Conservation (phyloP, 2,113 vertebrate species). For the Dicentrarchus labrax region DNA sequence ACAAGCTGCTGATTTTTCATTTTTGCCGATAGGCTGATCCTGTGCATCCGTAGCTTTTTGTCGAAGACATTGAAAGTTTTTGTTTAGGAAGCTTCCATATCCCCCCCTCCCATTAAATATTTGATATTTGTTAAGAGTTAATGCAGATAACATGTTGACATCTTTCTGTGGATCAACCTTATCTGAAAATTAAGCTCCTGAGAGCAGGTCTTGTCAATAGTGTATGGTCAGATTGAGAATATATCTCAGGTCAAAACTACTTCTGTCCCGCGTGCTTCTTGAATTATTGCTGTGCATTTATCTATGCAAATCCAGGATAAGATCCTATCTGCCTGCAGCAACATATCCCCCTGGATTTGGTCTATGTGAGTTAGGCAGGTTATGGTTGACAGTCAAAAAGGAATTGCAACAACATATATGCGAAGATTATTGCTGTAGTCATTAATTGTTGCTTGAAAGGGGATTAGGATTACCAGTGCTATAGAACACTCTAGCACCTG, state of each 20-base stretch:
- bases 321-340: slow-evolving; percentile 80
- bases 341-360: slow-evolving; percentile 73
- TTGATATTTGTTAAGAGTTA: slow-evolving; percentile 41
- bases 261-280: slow-evolving; percentile 33
- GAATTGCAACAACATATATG: slow-evolving; percentile 75
- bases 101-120: slow-evolving; percentile 3
- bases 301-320: slow-evolving; percentile 83
- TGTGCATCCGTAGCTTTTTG: slow-evolving; percentile 77
- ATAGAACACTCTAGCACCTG: slow-evolving; percentile 77
- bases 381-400: slow-evolving; percentile 75
- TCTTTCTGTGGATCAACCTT: slow-evolving; percentile 21
- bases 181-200: slow-evolving; percentile 48
- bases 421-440: slow-evolving; percentile 80
- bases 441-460: slow-evolving; percentile 82
- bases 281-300: slow-evolving; percentile 77
- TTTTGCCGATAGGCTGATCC: slow-evolving; percentile 85
- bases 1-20: slow-evolving; percentile 80
- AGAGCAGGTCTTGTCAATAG: slow-evolving; percentile 52
- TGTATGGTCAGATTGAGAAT: slow-evolving; percentile 55
- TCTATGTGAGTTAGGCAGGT: slow-evolving; percentile 70
- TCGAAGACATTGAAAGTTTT: slow-evolving; percentile 77
- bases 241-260: slow-evolving; percentile 64
- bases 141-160: slow-evolving; percentile 36
- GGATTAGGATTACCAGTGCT: slow-evolving; percentile 77
- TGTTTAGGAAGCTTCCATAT: slow-evolving; percentile 44